A percentile compares a stretch with the other conserved stretches of the same genome.
These are phyloP conservation scores for Heliconius aoede DNA, from an alignment of 2,888 invertebrate genomes.

Conservation along the genomic window DNA sequence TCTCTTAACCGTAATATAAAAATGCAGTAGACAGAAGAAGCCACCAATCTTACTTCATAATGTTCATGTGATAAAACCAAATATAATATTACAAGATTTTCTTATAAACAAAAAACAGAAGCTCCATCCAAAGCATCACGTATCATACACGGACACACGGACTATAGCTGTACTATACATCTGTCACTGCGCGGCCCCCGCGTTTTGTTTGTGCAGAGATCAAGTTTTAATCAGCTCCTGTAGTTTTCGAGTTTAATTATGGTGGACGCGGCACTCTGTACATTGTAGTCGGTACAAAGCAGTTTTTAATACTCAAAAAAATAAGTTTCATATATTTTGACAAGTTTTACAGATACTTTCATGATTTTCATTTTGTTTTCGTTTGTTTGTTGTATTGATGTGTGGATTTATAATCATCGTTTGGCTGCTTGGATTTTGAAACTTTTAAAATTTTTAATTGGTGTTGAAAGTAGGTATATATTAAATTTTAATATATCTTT, in stretches of 20 bases:
- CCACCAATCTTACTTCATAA: too few relatives aligned
- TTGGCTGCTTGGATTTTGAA: neutral
- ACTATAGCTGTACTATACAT: neutral
- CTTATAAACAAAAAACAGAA: neutral
- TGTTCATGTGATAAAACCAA: too few relatives aligned
- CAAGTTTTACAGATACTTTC: neutral
- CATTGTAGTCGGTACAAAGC: constrained; percentile 13
- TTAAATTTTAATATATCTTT: too few relatives aligned
- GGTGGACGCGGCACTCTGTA: neutral
- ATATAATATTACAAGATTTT: neutral
- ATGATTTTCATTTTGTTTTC: neutral
- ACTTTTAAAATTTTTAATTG: too few relatives aligned
- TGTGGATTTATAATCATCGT: neutral
- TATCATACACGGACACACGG: neutral
- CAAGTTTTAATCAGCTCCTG: constrained; percentile 38
- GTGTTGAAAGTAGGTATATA: too few relatives aligned
- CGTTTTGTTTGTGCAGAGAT: constrained; percentile 23
- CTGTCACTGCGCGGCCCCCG: neutral
- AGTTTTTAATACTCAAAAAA: constrained; percentile 20
- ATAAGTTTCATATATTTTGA: neutral
- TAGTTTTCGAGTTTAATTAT: constrained; percentile 29
- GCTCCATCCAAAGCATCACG: neutral
- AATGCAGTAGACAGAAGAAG: too few relatives aligned
- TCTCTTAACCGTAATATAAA: too few relatives aligned
- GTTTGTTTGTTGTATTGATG: neutral